Conservation (phyloP, 2,113 vertebrate genomes). For the Hiodon tergisus region DNA sequence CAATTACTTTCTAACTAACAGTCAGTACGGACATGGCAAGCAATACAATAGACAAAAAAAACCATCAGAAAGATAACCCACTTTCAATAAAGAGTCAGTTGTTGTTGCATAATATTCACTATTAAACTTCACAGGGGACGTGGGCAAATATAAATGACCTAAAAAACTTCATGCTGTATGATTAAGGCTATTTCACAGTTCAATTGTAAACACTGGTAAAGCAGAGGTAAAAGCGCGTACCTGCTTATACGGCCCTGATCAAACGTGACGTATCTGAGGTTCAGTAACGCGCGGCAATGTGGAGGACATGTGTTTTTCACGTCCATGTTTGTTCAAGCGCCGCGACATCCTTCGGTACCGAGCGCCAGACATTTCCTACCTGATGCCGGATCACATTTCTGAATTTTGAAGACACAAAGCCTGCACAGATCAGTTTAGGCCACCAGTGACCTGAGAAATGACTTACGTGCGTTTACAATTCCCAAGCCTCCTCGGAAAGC, state of each 20-base stretch:
- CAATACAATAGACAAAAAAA: no score
- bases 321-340: neutral
- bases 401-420: neutral
- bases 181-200: no score
- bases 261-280: conserved; percentile 1
- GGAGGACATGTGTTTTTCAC: neutral
- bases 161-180: no score
- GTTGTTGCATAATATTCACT: no score
- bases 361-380: neutral
- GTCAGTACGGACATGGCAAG: no score
- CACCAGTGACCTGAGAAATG: neutral
- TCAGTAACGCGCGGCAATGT: conserved; percentile 20
- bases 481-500: neutral
- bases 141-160: no score
- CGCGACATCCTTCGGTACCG: neutral
- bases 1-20: no score
- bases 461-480: neutral
- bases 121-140: no score
- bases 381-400: neutral
- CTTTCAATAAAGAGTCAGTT: no score
- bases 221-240: neutral
- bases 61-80: no score
- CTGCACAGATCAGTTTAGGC: neutral
- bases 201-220: no score
- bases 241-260: neutral